These are phyloP conservation scores for Rhodinocichla rosea DNA, from an alignment of 2,113 vertebrate species.

Conservation along the genomic window DNA sequence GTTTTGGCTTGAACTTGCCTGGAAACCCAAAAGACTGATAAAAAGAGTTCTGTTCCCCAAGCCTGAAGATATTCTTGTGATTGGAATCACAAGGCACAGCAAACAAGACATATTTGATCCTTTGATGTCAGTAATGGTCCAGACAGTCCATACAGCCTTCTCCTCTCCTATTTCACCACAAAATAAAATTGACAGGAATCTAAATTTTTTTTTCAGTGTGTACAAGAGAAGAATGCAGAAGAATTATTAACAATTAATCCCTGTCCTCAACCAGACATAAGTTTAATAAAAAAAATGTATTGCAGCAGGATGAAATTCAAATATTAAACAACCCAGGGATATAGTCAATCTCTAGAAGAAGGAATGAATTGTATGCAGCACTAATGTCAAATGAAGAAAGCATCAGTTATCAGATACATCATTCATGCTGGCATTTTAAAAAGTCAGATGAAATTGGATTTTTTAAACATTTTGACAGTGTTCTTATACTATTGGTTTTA, in stretches of 20 bases:
- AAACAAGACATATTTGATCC: neutral
- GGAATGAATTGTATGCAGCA: neutral
- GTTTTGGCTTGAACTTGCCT: neutral
- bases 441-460: neutral
- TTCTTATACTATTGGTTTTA: neutral
- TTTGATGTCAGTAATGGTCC: neutral
- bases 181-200: neutral
- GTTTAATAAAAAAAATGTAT: neutral
- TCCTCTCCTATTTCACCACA: neutral
- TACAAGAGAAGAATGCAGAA: neutral
- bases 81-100: neutral
- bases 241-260: neutral
- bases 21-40: neutral
- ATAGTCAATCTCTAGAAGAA: neutral
- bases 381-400: neutral
- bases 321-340: neutral
- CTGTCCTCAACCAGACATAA: neutral
- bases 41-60: neutral
- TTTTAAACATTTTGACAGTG: neutral
- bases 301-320: neutral
- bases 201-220: fast-evolving
- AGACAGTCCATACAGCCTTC: neutral
- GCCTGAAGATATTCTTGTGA: neutral
- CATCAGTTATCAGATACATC: neutral
- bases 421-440: neutral